Conservation (phyloP, 2,797 vertebrate species). For the Intellagama lesueurii region DNA sequence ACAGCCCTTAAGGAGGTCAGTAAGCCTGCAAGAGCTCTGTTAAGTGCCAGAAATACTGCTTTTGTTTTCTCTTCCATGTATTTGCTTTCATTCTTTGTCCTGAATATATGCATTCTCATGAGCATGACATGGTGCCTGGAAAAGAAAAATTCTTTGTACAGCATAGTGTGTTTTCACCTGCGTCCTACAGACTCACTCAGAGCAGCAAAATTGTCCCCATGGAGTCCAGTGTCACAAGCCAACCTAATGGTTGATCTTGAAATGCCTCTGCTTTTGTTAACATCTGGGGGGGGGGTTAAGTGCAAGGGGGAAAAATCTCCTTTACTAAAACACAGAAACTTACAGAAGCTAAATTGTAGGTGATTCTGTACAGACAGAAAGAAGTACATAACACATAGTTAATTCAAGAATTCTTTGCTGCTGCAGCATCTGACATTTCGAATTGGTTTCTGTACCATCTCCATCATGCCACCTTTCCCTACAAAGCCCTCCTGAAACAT, state of each 20-base stretch:
- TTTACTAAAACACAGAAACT: constrained; percentile 60
- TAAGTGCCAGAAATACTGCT: constrained; percentile 39
- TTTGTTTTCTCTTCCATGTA: constrained; percentile 40
- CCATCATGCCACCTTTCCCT: background rate
- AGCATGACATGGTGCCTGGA: background rate
- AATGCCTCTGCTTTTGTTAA: constrained; percentile 61
- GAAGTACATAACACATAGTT: background rate
- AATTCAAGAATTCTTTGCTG: background rate
- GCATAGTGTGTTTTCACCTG: constrained; percentile 71
- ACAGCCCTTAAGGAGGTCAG: constrained; percentile 25
- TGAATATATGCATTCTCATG: constrained; percentile 2
- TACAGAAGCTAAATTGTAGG: background rate
- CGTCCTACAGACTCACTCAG: constrained; percentile 70
- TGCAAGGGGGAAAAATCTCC: constrained; percentile 28
- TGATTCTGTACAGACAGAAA: background rate
- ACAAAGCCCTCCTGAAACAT: background rate
- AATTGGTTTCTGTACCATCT: background rate
- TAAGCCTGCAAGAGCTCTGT: constrained; percentile 14
- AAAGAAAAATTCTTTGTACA: constrained; percentile 58
- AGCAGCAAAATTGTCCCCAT: constrained; percentile 64
- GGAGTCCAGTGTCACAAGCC: constrained; percentile 62
- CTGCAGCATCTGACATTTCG: background rate
- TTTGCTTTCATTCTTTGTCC: constrained; percentile 47
- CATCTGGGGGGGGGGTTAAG: constrained; percentile 12
- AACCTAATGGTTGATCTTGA: constrained; percentile 72